These are phyloP conservation scores for Acanthornis magna DNA, from an alignment of 2,797 vertebrate genomes.

Conservation along the genomic window DNA sequence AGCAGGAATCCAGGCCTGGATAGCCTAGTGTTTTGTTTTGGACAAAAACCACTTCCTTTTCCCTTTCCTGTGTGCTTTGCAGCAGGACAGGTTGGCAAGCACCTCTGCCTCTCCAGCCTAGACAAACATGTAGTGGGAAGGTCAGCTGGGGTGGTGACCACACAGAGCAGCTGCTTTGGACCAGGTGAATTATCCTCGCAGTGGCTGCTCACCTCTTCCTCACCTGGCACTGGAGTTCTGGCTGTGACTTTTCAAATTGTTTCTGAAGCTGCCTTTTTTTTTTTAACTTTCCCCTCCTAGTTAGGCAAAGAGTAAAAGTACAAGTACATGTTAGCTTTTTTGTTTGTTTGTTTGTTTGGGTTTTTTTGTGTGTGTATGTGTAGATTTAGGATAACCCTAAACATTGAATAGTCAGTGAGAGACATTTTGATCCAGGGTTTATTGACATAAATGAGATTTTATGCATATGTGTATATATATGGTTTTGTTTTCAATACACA, in stretches of 20 bases:
- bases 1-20: not conserved
- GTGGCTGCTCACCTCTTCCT: not conserved
- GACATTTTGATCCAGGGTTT: not conserved
- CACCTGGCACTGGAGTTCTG: not conserved
- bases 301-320: not conserved
- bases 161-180: not conserved
- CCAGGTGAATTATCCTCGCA: not conserved
- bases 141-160: not conserved
- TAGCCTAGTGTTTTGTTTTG: constrained; percentile 8
- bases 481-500: not conserved
- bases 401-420: not conserved
- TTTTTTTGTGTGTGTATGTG: not conserved
- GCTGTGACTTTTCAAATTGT: not conserved
- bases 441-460: not conserved
- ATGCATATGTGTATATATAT: not conserved
- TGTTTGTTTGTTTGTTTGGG: too few species aligned
- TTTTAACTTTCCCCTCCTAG: too few species aligned
- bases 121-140: not conserved
- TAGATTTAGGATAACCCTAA: not conserved
- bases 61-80: not conserved
- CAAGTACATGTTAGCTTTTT: not conserved
- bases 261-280: not conserved
- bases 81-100: not conserved
- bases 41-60: not conserved
- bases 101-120: not conserved